Evolutionary conservation across 2,797 vertebrate genomes (phyloP), one percentile per base, ranked within the genome.

Genomic region (Linurgus olivaceus): DNA sequence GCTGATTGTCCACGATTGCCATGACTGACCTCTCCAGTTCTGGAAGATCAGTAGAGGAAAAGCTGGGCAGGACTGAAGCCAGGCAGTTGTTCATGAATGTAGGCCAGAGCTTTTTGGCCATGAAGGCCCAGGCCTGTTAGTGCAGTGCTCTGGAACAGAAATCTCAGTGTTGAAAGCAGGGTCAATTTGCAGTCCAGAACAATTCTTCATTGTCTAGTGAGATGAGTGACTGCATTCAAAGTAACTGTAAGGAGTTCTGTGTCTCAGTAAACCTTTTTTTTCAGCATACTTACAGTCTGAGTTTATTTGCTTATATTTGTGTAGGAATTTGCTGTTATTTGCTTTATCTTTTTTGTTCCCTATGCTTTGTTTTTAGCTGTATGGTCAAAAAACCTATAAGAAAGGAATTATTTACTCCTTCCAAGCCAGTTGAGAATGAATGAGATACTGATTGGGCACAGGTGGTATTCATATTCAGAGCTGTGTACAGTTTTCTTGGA

Each of bases 391-490:
- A 86, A 63, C 0, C 0, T 37, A 2, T 44, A 86, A 81, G 23
- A 63, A 86, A 72, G 47, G 19, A 81, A 52, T 86, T 54, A 13
- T 21, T 76, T 67, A 14, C 20, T 63, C 42, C 37, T 51, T 1
- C 45, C 10, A 11, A 68, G 35, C 24, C 29, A 50, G 2, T 31
- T 82, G 14, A 35, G n/a, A 59, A 40, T 37, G 11, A 75, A 44
- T 68, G 44, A 75, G 45, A 20, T 47, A 19, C 19, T 45, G n/a
- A 28, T 62, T 50, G 25, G 79, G n/a, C 50, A 21, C 2, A 13
- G 37, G 13, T 47, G 65, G 4, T 40, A 21, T 37, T 83, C 0
- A 0, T 45, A n/a, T 15, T 74, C 58, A 71, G 31, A 66, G 29
- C 13, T 63, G 6, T 7, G 3, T 31, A 10, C 37, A 26, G 8